Evolutionary conservation across 1,140 invertebrate species (phyloP).

Genomic region (Macrobrachium rosenbergii): DNA sequence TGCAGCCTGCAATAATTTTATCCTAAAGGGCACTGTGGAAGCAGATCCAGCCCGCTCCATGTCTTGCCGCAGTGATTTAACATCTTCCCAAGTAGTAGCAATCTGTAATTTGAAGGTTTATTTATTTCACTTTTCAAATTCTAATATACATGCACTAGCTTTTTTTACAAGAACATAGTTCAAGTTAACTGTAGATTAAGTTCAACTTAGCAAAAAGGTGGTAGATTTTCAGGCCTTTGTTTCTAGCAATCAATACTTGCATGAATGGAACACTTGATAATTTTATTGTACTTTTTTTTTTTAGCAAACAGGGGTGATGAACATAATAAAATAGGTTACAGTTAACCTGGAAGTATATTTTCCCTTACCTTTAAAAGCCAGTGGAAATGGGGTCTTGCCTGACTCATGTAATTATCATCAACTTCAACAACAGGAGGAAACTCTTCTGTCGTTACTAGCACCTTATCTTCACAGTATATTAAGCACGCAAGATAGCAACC

Average conservation of each 20-base stretch:
- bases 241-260: background rate
- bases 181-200: too few relatives aligned
- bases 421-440: slow-evolving; percentile 96
- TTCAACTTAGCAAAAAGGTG: too few relatives aligned
- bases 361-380: slow-evolving; percentile 94
- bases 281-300: background rate
- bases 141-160: too few relatives aligned
- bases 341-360: too few relatives aligned
- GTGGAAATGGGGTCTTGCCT: slow-evolving; percentile 92
- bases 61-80: slow-evolving; percentile 87
- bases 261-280: background rate
- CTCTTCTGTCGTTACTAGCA: slow-evolving; percentile 96
- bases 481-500: slow-evolving; percentile 94
- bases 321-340: background rate
- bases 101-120: slow-evolving; percentile 73
- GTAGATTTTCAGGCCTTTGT: too few relatives aligned
- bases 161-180: too few relatives aligned
- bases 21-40: slow-evolving; percentile 88
- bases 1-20: slow-evolving; percentile 91
- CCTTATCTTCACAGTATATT: slow-evolving; percentile 93
- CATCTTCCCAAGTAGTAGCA: slow-evolving; percentile 95
- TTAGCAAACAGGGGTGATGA: background rate
- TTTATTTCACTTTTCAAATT: background rate
- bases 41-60: slow-evolving; percentile 94
- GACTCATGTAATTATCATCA: slow-evolving; percentile 93